Evolutionary conservation across 2,888 invertebrate genomes (phyloP).

Genomic region (Caenorhabditis angaria): DNA sequence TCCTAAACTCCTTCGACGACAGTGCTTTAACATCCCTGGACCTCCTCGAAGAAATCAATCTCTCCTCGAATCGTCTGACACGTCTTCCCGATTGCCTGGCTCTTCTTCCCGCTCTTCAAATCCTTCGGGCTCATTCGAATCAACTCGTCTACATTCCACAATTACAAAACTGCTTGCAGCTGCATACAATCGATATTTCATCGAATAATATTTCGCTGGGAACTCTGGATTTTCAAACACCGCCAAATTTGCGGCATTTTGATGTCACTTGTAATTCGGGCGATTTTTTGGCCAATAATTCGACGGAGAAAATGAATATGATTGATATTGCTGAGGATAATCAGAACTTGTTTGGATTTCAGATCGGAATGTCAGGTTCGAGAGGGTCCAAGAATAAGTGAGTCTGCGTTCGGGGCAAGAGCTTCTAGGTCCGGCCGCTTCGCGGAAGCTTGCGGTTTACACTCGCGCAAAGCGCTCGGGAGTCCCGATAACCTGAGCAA

Average conservation of each 20-base stretch:
- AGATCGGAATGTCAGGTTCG: conserved; percentile 73
- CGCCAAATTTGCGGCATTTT: conserved; percentile 73
- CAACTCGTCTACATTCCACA: conserved; percentile 73
- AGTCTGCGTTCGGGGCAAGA: too few species aligned
- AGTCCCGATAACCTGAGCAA: too few species aligned
- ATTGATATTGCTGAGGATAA: conserved; percentile 26
- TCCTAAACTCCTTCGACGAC: conserved; percentile 73
- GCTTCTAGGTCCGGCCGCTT: too few species aligned
- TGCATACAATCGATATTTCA: conserved; percentile 73
- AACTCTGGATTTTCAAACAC: conserved; percentile 48
- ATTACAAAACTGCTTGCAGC: conserved; percentile 67
- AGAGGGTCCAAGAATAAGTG: conserved; percentile 75
- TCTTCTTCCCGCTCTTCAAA: conserved; percentile 72
- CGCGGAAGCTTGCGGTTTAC: too few species aligned
- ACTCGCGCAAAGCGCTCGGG: too few species aligned
- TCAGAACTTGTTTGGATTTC: conserved; percentile 21
- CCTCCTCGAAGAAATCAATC: conserved; percentile 52
- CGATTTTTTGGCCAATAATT: conserved; percentile 24
- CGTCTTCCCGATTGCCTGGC: conserved; percentile 72
- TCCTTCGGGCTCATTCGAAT: conserved; percentile 74
- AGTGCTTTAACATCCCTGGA: conserved; percentile 53
- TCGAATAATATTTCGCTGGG: conserved; percentile 73
- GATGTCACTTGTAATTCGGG: conserved; percentile 74
- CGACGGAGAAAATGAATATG: conserved; percentile 26
- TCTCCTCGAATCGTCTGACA: conserved; percentile 73